phyloP scores from a whole-genome alignment of 2,113 vertebrate species.

The Globicephala melas region DNA sequence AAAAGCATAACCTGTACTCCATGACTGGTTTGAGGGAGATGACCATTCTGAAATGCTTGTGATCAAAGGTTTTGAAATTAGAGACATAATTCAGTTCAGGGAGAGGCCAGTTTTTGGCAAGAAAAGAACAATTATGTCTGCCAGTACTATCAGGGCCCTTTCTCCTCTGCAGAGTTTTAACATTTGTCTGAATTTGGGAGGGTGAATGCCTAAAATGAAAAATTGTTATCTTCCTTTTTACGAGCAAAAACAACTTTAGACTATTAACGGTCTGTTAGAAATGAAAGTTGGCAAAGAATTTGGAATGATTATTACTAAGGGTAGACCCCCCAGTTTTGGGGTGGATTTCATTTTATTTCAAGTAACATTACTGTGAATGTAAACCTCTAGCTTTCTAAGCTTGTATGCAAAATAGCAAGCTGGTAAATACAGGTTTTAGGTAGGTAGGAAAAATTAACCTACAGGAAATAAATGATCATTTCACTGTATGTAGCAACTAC shows the following conservation, averaged over 20 bases:
- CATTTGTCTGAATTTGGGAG: not conserved
- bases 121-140: not conserved
- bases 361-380: not conserved
- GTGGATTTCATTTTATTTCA: constrained; percentile 23
- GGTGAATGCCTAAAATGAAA: not conserved
- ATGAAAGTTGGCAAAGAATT: not conserved
- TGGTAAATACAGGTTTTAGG: not conserved
- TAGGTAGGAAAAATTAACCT: not conserved
- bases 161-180: not conserved
- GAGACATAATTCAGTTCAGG: not conserved
- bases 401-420: not conserved
- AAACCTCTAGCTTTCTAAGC: not conserved
- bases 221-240: not conserved
- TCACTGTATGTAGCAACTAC: not conserved
- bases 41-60: not conserved
- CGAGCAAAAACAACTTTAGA: not conserved
- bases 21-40: not conserved
- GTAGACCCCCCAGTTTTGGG: not conserved
- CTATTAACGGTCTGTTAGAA: not conserved
- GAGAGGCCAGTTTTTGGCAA: not conserved
- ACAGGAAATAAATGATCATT: not conserved
- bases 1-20: not conserved
- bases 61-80: constrained; percentile 2
- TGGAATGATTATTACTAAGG: not conserved
- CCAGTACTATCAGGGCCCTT: not conserved